A percentile compares a stretch with the other conserved stretches of the same genome.
Conservation (phyloP, 2,797 vertebrate species). For the Sardinella longiceps region DNA sequence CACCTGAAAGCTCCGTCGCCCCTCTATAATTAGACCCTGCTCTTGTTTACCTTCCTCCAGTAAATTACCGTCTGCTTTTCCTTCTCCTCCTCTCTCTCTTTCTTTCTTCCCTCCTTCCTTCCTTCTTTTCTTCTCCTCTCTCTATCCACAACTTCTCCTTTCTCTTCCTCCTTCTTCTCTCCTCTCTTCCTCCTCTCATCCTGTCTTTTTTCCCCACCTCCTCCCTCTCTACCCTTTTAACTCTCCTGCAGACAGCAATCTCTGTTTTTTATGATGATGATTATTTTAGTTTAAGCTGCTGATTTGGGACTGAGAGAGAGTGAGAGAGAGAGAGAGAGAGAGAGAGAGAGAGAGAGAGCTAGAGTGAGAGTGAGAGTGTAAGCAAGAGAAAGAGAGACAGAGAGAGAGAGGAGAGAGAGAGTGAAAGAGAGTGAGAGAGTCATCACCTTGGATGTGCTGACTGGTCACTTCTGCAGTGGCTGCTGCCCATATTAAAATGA, state of each 20-base stretch:
- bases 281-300: conserved; percentile 33
- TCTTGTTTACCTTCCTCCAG: conserved; percentile 42
- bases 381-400: not conserved
- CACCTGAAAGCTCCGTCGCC: conserved; percentile 30
- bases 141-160: not conserved
- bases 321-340: not conserved
- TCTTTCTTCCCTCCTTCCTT: not conserved
- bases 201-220: not conserved
- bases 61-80: conserved; percentile 40
- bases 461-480: conserved; percentile 41
- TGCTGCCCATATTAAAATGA: conserved; percentile 37
- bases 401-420: not conserved
- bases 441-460: conserved; percentile 47
- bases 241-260: not conserved
- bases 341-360: not conserved
- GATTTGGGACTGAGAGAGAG: conserved; percentile 31
- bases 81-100: not conserved
- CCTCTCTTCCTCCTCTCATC: not conserved
- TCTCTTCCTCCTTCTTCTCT: not conserved
- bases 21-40: conserved; percentile 28
- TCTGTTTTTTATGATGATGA: not conserved
- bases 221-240: too few relatives aligned
- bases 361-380: not conserved
- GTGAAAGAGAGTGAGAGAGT: not conserved
- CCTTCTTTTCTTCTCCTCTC: too few relatives aligned